These are phyloP conservation scores for Saiga tatarica DNA, from an alignment of 2,113 vertebrate genomes.

Conservation along the genomic window DNA sequence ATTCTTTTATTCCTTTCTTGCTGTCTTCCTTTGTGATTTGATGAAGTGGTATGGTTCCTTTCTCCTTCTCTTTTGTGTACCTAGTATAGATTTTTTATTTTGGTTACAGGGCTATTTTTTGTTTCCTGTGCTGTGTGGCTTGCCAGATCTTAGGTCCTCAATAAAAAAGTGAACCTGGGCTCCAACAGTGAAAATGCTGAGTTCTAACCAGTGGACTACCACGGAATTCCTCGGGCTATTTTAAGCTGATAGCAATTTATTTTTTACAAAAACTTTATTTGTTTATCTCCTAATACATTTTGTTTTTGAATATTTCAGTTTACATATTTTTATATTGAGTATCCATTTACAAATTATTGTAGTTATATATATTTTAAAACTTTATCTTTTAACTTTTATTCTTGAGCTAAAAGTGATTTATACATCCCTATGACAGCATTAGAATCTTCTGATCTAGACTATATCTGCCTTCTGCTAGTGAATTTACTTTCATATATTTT, in stretches of 20 bases:
- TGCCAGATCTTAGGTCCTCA: not conserved
- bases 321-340: not conserved
- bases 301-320: not conserved
- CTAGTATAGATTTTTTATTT: not conserved
- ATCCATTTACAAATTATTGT: not conserved
- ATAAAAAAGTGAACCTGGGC: not conserved
- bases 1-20: not conserved
- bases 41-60: not conserved
- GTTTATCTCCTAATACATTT: not conserved
- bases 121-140: not conserved
- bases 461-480: not conserved
- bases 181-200: not conserved
- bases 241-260: not conserved
- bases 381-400: not conserved
- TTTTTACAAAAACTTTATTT: not conserved
- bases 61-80: not conserved
- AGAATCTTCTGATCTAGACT: not conserved
- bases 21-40: not conserved
- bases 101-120: not conserved
- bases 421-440: not conserved
- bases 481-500: not conserved
- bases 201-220: not conserved
- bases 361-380: not conserved
- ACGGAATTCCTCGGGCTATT: not conserved
- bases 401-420: not conserved